These are phyloP conservation scores for Gymnodraco acuticeps DNA, from an alignment of 2,797 vertebrate genomes.

Conservation along the genomic window DNA sequence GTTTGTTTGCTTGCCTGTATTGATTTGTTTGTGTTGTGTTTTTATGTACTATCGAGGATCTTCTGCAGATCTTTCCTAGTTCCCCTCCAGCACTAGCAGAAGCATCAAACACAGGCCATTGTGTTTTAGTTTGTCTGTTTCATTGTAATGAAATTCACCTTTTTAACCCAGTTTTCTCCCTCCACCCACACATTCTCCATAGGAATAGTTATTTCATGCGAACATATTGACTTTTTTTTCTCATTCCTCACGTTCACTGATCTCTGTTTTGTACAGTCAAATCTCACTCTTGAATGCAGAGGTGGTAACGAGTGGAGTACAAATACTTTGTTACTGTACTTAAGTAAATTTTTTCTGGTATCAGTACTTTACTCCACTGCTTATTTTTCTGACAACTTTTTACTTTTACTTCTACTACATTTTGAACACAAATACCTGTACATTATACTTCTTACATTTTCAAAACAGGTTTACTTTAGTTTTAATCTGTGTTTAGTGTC, in stretches of 20 bases:
- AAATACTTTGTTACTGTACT: too few relatives aligned
- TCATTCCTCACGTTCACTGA: background rate
- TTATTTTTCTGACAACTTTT: too few relatives aligned
- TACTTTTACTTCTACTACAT: too few relatives aligned
- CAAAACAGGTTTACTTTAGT: too few relatives aligned
- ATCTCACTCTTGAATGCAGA: conserved; percentile 9
- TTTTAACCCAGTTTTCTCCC: conserved; percentile 16
- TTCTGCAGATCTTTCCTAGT: conserved; percentile 11
- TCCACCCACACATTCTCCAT: background rate
- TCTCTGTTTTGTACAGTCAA: background rate
- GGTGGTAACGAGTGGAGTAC: too few relatives aligned
- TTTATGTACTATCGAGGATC: conserved; percentile 7
- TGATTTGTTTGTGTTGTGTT: background rate
- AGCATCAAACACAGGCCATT: conserved; percentile 14
- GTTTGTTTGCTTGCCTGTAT: background rate
- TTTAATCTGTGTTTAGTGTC: too few relatives aligned
- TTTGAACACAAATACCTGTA: too few relatives aligned
- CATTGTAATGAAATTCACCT: conserved; percentile 15
- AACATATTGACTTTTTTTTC: background rate
- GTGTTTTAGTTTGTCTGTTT: conserved; percentile 28
- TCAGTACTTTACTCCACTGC: too few relatives aligned
- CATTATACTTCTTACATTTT: too few relatives aligned
- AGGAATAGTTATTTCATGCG: background rate
- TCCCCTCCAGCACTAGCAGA: conserved; percentile 39
- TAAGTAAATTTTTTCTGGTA: too few relatives aligned